These are phyloP conservation scores for Gonioctena quinquepunctata DNA, from an alignment of 1,140 invertebrate species.

Conservation along the genomic window DNA sequence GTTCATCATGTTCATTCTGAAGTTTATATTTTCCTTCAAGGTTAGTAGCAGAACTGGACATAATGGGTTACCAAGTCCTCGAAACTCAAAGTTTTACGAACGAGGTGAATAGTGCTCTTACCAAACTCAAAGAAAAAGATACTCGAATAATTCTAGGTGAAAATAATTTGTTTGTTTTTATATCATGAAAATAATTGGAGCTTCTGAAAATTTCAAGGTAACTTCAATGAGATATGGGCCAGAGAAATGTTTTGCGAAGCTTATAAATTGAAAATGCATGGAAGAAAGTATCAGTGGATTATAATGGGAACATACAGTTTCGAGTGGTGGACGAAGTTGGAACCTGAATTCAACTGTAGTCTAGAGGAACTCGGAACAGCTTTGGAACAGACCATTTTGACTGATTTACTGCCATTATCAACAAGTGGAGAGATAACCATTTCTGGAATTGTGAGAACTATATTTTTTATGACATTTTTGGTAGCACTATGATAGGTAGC, in stretches of 20 bases:
- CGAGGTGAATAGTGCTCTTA: constrained; percentile 83
- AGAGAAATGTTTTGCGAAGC: constrained; percentile 93
- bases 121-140: constrained; percentile 89
- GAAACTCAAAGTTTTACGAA: constrained; percentile 94
- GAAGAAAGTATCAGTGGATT: constrained; percentile 86
- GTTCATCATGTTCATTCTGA: too few species aligned
- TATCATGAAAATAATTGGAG: neutral
- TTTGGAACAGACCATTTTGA: constrained; percentile 88
- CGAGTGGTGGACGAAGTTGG: constrained; percentile 74
- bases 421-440: constrained; percentile 80
- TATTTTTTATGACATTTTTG: too few species aligned
- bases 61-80: constrained; percentile 77
- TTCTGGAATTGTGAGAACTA: constrained; percentile 87
- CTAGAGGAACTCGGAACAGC: constrained; percentile 77
- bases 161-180: neutral
- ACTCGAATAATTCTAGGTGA: constrained; percentile 81
- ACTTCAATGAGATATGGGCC: constrained; percentile 95
- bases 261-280: constrained; percentile 60
- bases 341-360: constrained; percentile 69
- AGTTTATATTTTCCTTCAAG: too few species aligned
- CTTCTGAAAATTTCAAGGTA: constrained; percentile 70
- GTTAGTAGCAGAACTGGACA: constrained; percentile 86
- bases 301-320: constrained; percentile 86
- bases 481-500: too few species aligned
- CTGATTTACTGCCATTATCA: constrained; percentile 77